Evolutionary conservation across 2,888 invertebrate genomes (phyloP), one percentile per base, ranked within the genome.

Genomic region (Margaritifera margaritifera): DNA sequence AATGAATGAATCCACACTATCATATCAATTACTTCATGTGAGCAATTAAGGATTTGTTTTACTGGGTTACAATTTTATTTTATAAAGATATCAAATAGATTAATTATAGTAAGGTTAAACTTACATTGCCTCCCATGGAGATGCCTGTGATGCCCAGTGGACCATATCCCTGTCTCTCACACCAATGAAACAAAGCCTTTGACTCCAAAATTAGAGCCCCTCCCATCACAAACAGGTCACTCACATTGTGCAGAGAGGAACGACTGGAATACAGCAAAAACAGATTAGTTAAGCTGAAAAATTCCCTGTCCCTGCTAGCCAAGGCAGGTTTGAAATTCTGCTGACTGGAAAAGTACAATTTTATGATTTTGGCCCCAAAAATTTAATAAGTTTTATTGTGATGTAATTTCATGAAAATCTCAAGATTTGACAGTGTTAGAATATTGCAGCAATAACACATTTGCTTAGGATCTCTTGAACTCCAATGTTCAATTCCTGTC

Each of bases 211-310:
- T 95, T 71, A 99, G 92, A 86, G 98, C 96, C 58, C 97, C 98
- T 69, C 99, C 99, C 99, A 99, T 99, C 78, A 99, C 96, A 92
- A 99, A 98, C 88, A 99, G 95, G 90, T 99, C 99, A 25, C 96
- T 96, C 5, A 99, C 98, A 91, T 98, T 95, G 88, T 95, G 95
- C 64, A 99, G 92, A 84, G 95, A 94, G 2, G 98, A 98, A 53
- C 97, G 94, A 71, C 95, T 95, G 84, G 69, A 84, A 82, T 27
- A 65, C 57, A 42, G 53, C 52, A 18, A 15, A 15, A 15, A 42
- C 15, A 42, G 11, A 11, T 6, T 25, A 20, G 54, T 22, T 52
- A 24, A 59, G 20, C n/a, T 3, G 60, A 56, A 15, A 42, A 42
- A 42, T 42, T 42, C 42, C 42, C 42, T 42, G 42, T 11, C 11